A percentile compares a stretch with the other conserved stretches of the same genome.
These are phyloP conservation scores for Idaea straminata DNA, from an alignment of 2,888 invertebrate species.

Conservation along the genomic window DNA sequence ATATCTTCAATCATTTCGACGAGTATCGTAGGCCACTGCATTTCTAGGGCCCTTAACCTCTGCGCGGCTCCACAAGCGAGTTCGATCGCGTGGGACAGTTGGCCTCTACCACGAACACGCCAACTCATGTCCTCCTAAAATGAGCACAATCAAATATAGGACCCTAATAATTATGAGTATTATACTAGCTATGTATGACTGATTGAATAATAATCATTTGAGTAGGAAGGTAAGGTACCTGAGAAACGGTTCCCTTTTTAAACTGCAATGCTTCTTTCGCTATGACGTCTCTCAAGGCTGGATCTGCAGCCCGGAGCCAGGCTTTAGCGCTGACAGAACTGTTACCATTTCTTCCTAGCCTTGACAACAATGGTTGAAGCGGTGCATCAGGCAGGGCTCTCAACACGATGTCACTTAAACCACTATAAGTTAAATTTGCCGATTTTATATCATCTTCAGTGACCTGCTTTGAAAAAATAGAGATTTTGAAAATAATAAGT, in stretches of 20 bases:
- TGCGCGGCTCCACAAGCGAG: constrained; percentile 88
- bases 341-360: constrained; percentile 81
- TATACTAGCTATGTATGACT: too few relatives aligned
- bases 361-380: constrained; percentile 86
- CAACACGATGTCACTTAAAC: constrained; percentile 88
- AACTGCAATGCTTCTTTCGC: constrained; percentile 93
- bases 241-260: constrained; percentile 81
- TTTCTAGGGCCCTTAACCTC: constrained; percentile 86
- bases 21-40: constrained; percentile 88
- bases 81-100: constrained; percentile 85
- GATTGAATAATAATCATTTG: too few relatives aligned
- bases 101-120: constrained; percentile 87
- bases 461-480: constrained; percentile 69
- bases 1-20: constrained; percentile 89
- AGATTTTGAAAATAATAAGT: background rate
- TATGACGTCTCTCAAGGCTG: constrained; percentile 88
- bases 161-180: background rate
- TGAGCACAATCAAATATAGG: constrained; percentile 6
- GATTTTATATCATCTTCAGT: constrained; percentile 84
- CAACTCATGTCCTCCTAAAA: constrained; percentile 85
- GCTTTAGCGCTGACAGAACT: constrained; percentile 81
- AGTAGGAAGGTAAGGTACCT: constrained; percentile 41
- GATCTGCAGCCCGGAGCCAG: constrained; percentile 87
- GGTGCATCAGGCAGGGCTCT: constrained; percentile 89
- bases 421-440: constrained; percentile 86